Evolutionary conservation across 2,797 vertebrate species (phyloP).

Genomic region (Danio kyathit): DNA sequence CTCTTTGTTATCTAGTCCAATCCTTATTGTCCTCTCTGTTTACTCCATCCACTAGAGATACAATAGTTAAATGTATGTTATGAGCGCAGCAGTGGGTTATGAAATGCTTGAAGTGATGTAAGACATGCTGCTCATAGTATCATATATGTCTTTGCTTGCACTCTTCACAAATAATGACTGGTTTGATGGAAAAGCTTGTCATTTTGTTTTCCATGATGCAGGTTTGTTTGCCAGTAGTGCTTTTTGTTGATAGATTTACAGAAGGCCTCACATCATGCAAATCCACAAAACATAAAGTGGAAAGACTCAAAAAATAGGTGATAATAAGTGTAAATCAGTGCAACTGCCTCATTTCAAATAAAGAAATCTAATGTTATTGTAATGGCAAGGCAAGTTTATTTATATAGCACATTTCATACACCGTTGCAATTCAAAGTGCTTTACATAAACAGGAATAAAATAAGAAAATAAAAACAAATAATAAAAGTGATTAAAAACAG

Average conservation of each 20-base stretch:
- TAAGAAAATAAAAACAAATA: no score
- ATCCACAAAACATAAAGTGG: neutral
- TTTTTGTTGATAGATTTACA: neutral
- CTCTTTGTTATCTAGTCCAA: slow-evolving; percentile 3
- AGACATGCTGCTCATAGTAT: neutral
- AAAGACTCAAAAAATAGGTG: neutral
- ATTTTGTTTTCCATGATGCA: neutral
- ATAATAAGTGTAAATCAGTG: neutral
- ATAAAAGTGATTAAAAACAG: no score
- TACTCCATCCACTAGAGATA: neutral
- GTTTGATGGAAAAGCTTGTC: neutral
- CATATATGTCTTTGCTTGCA: neutral
- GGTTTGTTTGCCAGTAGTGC: neutral
- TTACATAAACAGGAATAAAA: no score
- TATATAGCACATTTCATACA: no score
- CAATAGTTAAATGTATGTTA: neutral
- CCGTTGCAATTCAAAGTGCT: no score
- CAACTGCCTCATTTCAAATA: neutral
- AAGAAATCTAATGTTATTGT: no score
- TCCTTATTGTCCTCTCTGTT: neutral
- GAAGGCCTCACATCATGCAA: slow-evolving; percentile 40
- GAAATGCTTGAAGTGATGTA: neutral
- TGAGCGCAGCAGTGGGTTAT: neutral
- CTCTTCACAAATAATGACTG: neutral
- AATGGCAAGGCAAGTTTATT: no score